These are phyloP conservation scores for Papilio polytes DNA, from an alignment of 1,140 invertebrate genomes.

Conservation along the genomic window DNA sequence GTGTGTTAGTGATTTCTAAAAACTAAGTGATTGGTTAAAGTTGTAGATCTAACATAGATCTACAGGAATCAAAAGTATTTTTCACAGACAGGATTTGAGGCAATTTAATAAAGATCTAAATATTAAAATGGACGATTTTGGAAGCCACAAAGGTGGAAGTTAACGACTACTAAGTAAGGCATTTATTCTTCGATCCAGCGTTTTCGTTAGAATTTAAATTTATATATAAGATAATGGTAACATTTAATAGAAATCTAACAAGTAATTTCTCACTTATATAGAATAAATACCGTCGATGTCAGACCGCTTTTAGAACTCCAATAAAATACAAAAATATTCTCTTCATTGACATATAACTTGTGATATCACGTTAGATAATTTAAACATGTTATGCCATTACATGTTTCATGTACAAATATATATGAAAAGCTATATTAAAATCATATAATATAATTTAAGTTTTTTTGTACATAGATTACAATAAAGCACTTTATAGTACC, in stretches of 20 bases:
- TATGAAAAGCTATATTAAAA: background rate
- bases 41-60: too few relatives aligned
- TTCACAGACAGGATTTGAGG: too few relatives aligned
- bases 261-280: too few relatives aligned
- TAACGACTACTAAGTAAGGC: too few relatives aligned
- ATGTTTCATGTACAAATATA: slow-evolving; percentile 1
- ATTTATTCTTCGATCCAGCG: too few relatives aligned
- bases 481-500: slow-evolving; percentile 21
- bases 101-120: too few relatives aligned
- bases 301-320: background rate
- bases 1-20: background rate
- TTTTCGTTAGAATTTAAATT: too few relatives aligned
- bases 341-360: background rate
- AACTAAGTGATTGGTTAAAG: background rate
- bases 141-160: too few relatives aligned
- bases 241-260: too few relatives aligned
- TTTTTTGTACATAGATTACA: slow-evolving; percentile 6
- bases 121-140: too few relatives aligned
- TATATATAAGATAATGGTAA: too few relatives aligned
- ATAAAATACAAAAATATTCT: slow-evolving; percentile 4
- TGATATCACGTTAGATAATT: background rate
- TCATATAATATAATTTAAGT: background rate
- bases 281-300: background rate
- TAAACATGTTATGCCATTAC: background rate
- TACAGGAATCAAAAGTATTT: too few relatives aligned